phyloP scores from a whole-genome alignment of 2,797 vertebrate species.

The Amazonetta brasiliensis region DNA sequence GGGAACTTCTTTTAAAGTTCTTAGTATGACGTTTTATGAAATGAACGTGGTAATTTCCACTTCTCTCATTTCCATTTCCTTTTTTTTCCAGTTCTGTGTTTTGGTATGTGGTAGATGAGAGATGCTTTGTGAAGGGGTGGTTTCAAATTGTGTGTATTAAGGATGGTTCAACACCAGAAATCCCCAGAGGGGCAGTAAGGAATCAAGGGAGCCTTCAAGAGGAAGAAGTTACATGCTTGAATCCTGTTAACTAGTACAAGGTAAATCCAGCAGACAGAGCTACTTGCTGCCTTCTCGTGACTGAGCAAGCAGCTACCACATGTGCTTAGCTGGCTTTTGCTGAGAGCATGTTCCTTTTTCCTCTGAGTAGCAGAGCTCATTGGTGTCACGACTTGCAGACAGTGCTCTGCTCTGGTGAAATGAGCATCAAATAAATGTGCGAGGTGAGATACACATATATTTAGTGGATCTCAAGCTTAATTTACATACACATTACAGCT shows the following conservation, averaged over 20 bases:
- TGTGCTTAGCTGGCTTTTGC: background rate
- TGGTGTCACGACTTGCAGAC: background rate
- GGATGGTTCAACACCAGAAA: background rate
- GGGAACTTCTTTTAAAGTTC: background rate
- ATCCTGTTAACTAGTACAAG: background rate
- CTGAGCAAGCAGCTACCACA: background rate
- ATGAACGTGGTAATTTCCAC: background rate
- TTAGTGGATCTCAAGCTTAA: background rate
- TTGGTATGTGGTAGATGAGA: background rate
- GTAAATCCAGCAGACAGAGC: background rate
- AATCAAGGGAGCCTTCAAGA: background rate
- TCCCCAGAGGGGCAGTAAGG: slow-evolving; percentile 17
- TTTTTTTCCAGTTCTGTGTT: background rate
- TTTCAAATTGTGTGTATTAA: background rate
- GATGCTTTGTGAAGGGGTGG: background rate
- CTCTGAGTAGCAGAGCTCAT: background rate
- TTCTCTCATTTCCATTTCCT: background rate
- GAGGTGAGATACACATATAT: background rate
- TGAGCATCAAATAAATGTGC: background rate
- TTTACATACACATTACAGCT: background rate
- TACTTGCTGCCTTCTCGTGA: background rate
- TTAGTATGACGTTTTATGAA: background rate
- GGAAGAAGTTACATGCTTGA: background rate
- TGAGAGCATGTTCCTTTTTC: background rate
- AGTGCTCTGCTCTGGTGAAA: background rate